Conservation (phyloP, 2,113 vertebrate species). For the Oryctolagus cuniculus region mOryCun1.1 NC_091440.1:49501-50000, state of each 20-base stretch:
- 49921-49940: neutral
- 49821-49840: neutral
- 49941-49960: neutral
- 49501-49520: constrained; percentile 29
- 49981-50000: neutral
- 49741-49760: neutral
- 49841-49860: neutral
- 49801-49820: neutral
- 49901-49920: neutral
- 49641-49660: neutral
- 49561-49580: constrained; percentile 24
- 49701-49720: neutral
- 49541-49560: neutral
- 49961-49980: neutral
- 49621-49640: constrained; percentile 4
- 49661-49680: neutral
- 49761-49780: neutral
- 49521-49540: constrained; percentile 25
- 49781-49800: neutral
- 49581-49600: neutral
- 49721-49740: constrained; percentile 8
- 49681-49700: neutral
- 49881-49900: neutral
- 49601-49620: neutral
- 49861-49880: neutral